Evolutionary conservation across 1,140 invertebrate species (phyloP).

Genomic region (Leucophenga varia): DNA sequence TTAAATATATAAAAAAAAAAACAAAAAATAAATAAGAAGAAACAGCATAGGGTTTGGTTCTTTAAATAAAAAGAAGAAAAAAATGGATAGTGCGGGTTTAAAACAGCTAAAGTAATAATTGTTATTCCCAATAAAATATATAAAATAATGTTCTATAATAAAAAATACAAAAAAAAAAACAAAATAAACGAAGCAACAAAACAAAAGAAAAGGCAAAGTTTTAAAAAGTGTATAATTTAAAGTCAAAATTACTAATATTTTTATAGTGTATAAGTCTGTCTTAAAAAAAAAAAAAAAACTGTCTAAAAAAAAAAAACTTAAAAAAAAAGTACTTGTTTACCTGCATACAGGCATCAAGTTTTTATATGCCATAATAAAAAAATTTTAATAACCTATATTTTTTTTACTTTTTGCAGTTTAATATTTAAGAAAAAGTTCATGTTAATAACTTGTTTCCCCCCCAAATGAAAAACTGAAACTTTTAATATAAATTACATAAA

Average conservation of each 20-base stretch:
- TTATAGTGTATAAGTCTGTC: too few species aligned
- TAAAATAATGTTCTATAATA: constrained; percentile 29
- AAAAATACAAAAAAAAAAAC: constrained; percentile 20
- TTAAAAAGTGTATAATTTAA: not conserved
- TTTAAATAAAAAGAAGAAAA: constrained; percentile 16
- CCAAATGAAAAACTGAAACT: too few species aligned
- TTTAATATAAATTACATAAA: constrained; percentile 18
- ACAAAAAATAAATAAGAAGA: constrained; percentile 4
- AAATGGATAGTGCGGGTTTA: constrained; percentile 14
- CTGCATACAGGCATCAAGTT: constrained; percentile 38
- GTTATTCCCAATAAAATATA: constrained; percentile 5
- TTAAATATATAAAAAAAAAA: constrained; percentile 19
- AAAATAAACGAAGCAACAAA: constrained; percentile 4
- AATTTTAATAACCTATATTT: too few species aligned
- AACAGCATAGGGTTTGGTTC: not conserved
- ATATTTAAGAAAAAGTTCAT: too few species aligned
- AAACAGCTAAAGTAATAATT: too few species aligned
- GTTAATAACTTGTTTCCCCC: too few species aligned
- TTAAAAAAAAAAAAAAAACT: too few species aligned
- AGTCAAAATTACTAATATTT: too few species aligned
- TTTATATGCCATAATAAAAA: constrained; percentile 15
- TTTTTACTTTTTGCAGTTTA: too few species aligned
- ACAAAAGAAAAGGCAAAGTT: constrained; percentile 50
- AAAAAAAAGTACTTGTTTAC: constrained; percentile 41
- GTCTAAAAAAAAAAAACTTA: too few species aligned